These are phyloP conservation scores for Hippocampus comes DNA, from an alignment of 2,113 vertebrate species.

Conservation along the genomic window DNA sequence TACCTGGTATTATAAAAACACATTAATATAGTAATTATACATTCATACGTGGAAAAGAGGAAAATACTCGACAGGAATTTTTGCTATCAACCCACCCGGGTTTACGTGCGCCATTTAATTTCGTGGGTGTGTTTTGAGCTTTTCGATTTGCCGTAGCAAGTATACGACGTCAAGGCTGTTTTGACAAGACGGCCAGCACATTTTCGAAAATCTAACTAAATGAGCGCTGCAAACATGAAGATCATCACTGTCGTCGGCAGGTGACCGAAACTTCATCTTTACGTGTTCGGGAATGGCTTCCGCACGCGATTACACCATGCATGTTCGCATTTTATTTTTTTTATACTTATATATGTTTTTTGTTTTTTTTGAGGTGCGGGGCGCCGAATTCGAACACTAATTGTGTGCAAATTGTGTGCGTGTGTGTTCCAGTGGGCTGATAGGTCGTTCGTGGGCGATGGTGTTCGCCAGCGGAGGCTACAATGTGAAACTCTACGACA, in stretches of 20 bases:
- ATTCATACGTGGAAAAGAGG: background rate
- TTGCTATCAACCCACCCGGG: background rate
- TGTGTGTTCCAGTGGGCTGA: slow-evolving; percentile 80
- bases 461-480: slow-evolving; percentile 87
- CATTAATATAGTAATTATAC: background rate
- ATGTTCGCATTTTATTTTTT: background rate
- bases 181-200: background rate
- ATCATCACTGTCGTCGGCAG: slow-evolving; percentile 70
- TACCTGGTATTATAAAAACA: background rate
- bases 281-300: background rate
- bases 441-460: slow-evolving; percentile 94
- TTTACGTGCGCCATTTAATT: background rate
- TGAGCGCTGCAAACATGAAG: slow-evolving; percentile 51
- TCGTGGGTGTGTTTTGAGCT: background rate
- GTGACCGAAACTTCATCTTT: slow-evolving; percentile 47
- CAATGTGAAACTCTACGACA: slow-evolving; percentile 86
- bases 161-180: background rate
- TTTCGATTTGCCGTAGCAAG: background rate
- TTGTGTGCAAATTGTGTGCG: background rate
- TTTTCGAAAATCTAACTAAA: background rate
- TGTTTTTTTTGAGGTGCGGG: too few species aligned
- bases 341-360: too few species aligned
- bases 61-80: background rate
- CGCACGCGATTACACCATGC: background rate
- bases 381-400: background rate